Percentiles rank a stretch among this genome's conserved stretches.
Evolutionary conservation across 2,113 vertebrate genomes (phyloP).

Genomic region (Tylochromis polylepis): DNA sequence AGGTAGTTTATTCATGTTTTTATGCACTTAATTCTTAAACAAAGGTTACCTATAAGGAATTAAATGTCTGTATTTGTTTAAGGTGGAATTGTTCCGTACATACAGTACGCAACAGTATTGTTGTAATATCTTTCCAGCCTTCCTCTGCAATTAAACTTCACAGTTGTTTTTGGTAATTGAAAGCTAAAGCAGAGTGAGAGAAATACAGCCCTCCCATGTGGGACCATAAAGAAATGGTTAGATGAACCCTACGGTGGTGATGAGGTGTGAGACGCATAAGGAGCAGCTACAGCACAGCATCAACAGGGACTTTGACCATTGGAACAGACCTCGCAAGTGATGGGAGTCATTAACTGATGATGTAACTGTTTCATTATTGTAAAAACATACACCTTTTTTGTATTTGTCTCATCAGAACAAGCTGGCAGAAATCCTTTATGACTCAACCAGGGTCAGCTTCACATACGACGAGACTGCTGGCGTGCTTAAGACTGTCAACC

Average conservation of each 20-base stretch:
- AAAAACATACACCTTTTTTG: not conserved
- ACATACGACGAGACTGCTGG: constrained; percentile 96
- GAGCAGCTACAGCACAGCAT: not conserved
- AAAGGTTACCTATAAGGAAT: not conserved
- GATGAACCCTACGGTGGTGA: not conserved
- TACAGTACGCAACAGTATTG: not conserved
- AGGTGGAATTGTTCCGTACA: not conserved
- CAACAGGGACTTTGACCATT: too few relatives aligned
- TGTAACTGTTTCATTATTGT: not conserved
- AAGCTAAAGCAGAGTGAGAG: not conserved
- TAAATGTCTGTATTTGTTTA: not conserved
- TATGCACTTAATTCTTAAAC: not conserved
- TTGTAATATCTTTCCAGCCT: not conserved
- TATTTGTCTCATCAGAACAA: constrained; percentile 75
- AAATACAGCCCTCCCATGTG: not conserved
- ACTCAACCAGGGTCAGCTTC: constrained; percentile 96
- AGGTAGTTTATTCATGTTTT: constrained; percentile 33
- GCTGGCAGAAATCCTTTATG: constrained; percentile 93
- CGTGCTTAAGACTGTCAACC: constrained; percentile 95
- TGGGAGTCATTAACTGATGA: not conserved
- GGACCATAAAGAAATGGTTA: not conserved
- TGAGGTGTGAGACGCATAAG: not conserved
- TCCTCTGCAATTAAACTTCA: not conserved
- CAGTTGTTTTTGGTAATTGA: not conserved
- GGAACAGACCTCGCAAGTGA: not conserved